These are phyloP conservation scores for Sisor rabdophorus DNA, from an alignment of 2,113 vertebrate genomes.

Conservation along the genomic window DNA sequence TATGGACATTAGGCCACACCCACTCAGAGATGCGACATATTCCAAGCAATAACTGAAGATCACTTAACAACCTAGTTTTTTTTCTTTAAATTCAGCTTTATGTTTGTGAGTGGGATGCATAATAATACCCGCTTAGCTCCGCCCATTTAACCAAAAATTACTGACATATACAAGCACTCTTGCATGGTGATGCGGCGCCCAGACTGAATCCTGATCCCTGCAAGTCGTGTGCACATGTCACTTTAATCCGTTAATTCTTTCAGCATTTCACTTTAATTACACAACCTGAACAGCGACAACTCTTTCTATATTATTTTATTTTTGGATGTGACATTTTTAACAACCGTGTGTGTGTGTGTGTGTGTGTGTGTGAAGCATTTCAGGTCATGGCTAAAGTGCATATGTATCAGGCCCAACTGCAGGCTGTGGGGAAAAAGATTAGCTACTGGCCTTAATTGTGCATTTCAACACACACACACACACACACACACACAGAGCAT, in stretches of 20 bases:
- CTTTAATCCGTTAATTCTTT: conserved; percentile 6
- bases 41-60: neutral
- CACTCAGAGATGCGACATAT: neutral
- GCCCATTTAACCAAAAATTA: no score
- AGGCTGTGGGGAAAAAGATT: conserved; percentile 33
- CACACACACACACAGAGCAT: neutral
- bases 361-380: conserved; percentile 11
- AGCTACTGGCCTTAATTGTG: conserved; percentile 52
- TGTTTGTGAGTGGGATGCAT: no score
- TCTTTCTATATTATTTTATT: conserved; percentile 30
- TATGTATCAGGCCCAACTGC: conserved; percentile 50
- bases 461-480: conserved; percentile 38
- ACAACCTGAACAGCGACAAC: neutral
- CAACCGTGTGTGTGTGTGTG: neutral
- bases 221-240: conserved; percentile 22
- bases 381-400: conserved; percentile 41
- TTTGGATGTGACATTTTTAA: conserved; percentile 30
- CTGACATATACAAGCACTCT: no score
- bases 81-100: no score
- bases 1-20: neutral
- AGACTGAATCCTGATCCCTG: neutral
- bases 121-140: no score
- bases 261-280: conserved; percentile 5
- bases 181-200: neutral
- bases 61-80: no score